A percentile compares a stretch with the other conserved stretches of the same genome.
phyloP scores from a whole-genome alignment of 2,888 invertebrate species.

The Charanyca ferruginea region DNA sequence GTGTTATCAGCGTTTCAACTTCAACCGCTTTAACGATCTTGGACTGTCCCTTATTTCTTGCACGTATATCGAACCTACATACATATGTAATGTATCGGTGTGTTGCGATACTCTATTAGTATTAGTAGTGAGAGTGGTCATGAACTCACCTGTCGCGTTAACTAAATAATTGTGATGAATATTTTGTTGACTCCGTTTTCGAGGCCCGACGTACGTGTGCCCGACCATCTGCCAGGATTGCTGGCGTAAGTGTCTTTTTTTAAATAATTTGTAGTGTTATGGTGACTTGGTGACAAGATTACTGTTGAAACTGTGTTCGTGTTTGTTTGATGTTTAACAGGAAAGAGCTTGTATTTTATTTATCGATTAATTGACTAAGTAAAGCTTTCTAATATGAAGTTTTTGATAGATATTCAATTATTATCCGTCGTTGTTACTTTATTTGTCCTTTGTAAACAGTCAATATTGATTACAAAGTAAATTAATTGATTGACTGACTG shows the following conservation, averaged over 20 bases:
- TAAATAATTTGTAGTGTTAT: conserved; percentile 2
- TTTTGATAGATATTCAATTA: neutral
- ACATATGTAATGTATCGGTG: conserved; percentile 31
- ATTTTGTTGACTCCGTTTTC: conserved; percentile 71
- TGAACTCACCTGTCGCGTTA: conserved; percentile 57
- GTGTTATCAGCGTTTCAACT: conserved; percentile 51
- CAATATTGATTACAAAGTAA: no score
- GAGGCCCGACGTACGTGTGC: conserved; percentile 65
- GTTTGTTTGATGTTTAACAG: conserved; percentile 13
- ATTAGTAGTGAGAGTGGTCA: conserved; percentile 59
- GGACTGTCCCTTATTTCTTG: conserved; percentile 57
- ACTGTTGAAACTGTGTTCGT: conserved; percentile 5
- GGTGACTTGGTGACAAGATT: conserved; percentile 5
- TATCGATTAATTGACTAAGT: conserved; percentile 31
- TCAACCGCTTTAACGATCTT: conserved; percentile 31
- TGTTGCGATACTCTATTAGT: conserved; percentile 46
- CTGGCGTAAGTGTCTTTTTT: conserved; percentile 69
- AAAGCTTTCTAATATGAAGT: neutral
- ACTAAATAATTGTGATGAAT: conserved; percentile 69
- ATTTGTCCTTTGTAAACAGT: no score
- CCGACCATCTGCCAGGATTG: conserved; percentile 70
- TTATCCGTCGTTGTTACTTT: neutral
- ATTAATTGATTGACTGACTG: neutral
- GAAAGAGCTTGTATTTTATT: conserved; percentile 23
- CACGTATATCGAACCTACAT: conserved; percentile 49